Base-by-base conservation (phyloP, 1,140 invertebrate species). In the Scaptomyza pallida region DNA sequence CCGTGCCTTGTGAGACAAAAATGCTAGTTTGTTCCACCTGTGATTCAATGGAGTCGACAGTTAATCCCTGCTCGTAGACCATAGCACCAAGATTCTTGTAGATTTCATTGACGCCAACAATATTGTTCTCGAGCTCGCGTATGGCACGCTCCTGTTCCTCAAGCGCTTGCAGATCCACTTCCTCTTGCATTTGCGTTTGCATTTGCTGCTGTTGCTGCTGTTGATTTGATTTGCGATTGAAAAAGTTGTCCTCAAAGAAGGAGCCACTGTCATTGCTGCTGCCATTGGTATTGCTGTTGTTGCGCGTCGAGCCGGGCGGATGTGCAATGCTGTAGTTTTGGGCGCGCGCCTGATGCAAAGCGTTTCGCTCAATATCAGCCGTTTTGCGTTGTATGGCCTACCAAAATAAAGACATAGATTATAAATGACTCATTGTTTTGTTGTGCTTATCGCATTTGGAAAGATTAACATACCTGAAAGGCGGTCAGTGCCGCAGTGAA, bases 41-140 rank as follows among this genome's bases (percentile, higher is more conserved):
- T 1, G 98, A 97, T 93, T 99, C 98, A 89, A 99, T 99, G 30
- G 97, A 98, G 91, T 99, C 98, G 56, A 99, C 95, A 3, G 97
- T 94, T 80, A 98, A 95, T n/a, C 98, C 98, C 92, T 99, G 99
- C 70, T 99, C 97, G 91, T 99, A 98, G 13, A 99, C 98, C 91
- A 99, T 93, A 47, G 97, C 95, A 3, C 98, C 98, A 47, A 99
- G 93, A 90, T 99, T 98, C 93, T 98, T 99, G 92, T 99, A 99
- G 81, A 99, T 99, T 92, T 99, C 95, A 93, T 99, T 99, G 12
- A 99, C 98, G 90, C 98, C 97, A 75, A 95, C 94, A 77, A 99
- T 99, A 92, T 99, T 97, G 79, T 93, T 95, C 94, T 99, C 98
- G 45, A 99, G 93, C 91, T 98, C 95, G 69, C 95, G 93, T 74